Evolutionary conservation across 2,888 invertebrate genomes (phyloP).

Genomic region (Andrena flavipes): DNA sequence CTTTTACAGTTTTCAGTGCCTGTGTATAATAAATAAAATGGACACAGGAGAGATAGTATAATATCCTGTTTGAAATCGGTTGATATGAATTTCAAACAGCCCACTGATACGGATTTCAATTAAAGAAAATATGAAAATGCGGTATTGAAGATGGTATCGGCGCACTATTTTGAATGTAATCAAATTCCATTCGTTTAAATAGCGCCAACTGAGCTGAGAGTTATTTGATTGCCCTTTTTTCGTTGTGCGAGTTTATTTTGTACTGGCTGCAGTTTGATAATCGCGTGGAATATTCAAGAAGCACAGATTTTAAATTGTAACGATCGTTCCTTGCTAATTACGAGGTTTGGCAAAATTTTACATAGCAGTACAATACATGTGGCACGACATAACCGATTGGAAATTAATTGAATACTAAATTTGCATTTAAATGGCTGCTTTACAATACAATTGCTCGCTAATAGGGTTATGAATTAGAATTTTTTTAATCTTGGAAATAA

Average conservation of each 20-base stretch:
- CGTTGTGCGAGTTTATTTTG: neutral
- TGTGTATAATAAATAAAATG: neutral
- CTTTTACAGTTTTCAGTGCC: neutral
- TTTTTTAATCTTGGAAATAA: too few relatives aligned
- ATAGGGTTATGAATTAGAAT: neutral
- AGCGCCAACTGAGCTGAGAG: neutral
- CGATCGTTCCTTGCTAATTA: neutral
- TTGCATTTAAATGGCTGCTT: neutral
- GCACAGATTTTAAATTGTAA: neutral
- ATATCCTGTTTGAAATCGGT: neutral
- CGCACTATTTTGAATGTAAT: constrained; percentile 14
- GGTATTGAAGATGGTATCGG: neutral
- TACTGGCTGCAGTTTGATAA: neutral
- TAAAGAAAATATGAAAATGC: constrained; percentile 18
- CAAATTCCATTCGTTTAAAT: neutral
- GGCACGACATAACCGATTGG: too few relatives aligned
- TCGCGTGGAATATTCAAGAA: neutral
- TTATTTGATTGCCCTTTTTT: constrained; percentile 5
- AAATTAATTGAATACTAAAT: neutral
- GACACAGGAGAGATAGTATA: too few relatives aligned
- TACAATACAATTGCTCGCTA: neutral
- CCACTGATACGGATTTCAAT: constrained; percentile 11
- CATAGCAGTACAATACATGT: too few relatives aligned
- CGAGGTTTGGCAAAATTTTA: neutral
- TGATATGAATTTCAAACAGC: constrained; percentile 20